Evolutionary conservation across 2,888 invertebrate species (phyloP).

Genomic region (Coleophora flavipennella): DNA sequence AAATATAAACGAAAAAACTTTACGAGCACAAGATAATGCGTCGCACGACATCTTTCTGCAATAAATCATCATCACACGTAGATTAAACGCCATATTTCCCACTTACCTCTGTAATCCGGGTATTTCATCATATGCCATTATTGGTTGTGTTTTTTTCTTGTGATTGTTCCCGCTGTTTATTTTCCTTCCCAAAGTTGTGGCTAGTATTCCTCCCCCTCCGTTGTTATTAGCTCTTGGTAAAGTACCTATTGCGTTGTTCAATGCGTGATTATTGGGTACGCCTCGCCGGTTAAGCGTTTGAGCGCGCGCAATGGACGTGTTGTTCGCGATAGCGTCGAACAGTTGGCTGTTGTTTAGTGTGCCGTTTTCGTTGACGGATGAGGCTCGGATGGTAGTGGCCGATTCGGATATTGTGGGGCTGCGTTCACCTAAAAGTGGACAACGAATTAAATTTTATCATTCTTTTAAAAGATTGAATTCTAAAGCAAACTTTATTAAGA

Average conservation of each 20-base stretch:
- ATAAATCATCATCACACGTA: no score
- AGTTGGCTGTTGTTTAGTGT: slow-evolving; percentile 45
- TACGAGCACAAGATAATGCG: no score
- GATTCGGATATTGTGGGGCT: slow-evolving; percentile 89
- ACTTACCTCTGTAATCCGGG: slow-evolving; percentile 67
- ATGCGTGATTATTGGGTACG: slow-evolving; percentile 42
- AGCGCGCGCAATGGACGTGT: slow-evolving; percentile 45
- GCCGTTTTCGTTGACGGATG: slow-evolving; percentile 73
- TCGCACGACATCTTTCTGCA: no score
- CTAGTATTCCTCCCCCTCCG: slow-evolving; percentile 45
- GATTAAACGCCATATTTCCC: no score
- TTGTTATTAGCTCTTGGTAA: slow-evolving; percentile 58
- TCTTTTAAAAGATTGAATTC: no score
- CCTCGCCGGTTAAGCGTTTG: slow-evolving; percentile 58
- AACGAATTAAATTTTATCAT: no score
- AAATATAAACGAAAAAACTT: no score
- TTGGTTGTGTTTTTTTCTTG: slow-evolving; percentile 65
- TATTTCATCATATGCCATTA: slow-evolving; percentile 73
- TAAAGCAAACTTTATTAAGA: no score
- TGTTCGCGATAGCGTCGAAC: slow-evolving; percentile 41
- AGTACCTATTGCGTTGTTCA: slow-evolving; percentile 61
- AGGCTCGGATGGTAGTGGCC: slow-evolving; percentile 86
- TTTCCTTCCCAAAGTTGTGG: slow-evolving; percentile 61
- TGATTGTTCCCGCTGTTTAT: slow-evolving; percentile 67
- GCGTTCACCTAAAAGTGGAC: slow-evolving; percentile 75